A percentile compares a stretch with the other conserved stretches of the same genome.
Evolutionary conservation across 2,888 invertebrate genomes (phyloP).

Genomic region (Ennomos quercinarius): DNA sequence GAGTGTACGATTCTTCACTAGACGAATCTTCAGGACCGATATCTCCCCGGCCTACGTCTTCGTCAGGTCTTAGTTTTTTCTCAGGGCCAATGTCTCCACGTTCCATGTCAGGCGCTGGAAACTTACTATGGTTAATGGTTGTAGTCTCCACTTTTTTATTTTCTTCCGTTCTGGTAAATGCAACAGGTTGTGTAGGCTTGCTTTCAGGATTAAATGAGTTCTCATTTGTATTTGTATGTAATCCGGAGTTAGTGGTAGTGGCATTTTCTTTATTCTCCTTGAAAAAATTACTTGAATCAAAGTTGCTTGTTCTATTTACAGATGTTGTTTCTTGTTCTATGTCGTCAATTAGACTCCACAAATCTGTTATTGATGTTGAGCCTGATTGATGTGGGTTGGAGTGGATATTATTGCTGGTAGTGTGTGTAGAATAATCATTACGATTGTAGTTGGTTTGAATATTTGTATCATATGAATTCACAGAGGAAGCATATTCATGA

Average conservation of each 20-base stretch:
- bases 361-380: constrained; percentile 37
- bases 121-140: constrained; percentile 23
- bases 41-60: constrained; percentile 53
- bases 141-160: constrained; percentile 13
- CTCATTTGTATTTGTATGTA: constrained; percentile 4
- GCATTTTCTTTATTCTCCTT: constrained; percentile 1
- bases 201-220: constrained; percentile 10
- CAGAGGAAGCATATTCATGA: constrained; percentile 6
- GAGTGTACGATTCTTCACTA: constrained; percentile 11
- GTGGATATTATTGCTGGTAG: constrained; percentile 18
- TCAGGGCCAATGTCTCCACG: constrained; percentile 49
- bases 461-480: constrained; percentile 3
- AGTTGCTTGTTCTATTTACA: constrained; percentile 12
- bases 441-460: constrained; percentile 12
- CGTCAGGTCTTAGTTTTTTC: constrained; percentile 6
- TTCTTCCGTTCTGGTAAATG: constrained; percentile 14
- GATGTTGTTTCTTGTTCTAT: constrained; percentile 43
- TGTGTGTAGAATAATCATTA: constrained; percentile 25
- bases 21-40: constrained; percentile 47
- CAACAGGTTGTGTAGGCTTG: constrained; percentile 1
- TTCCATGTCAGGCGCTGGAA: constrained; percentile 41
- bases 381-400: constrained; percentile 9
- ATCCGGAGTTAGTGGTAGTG: constrained; percentile 2
- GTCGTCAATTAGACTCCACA: constrained; percentile 50
- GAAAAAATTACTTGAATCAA: constrained; percentile 1